Percentiles rank a stretch among this genome's conserved stretches.
phyloP scores from a whole-genome alignment of 2,113 vertebrate genomes.

The Psilopsiagon aurifrons region DNA sequence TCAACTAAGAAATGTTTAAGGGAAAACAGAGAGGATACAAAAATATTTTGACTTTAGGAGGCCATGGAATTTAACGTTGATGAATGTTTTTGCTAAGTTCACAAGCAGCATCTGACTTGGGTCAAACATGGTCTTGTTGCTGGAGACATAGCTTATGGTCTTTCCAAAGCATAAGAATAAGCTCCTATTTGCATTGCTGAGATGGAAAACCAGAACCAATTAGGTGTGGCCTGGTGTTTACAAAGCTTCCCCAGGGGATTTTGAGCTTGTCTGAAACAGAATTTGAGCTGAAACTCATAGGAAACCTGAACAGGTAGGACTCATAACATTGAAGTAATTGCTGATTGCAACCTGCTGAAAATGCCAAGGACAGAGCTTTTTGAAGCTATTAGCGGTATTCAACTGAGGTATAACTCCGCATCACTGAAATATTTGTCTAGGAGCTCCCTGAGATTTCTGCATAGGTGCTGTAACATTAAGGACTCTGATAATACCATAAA shows the following conservation, averaged over 20 bases:
- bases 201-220: neutral
- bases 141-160: neutral
- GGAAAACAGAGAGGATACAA: neutral
- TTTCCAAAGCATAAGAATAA: neutral
- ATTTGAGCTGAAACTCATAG: neutral
- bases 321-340: neutral
- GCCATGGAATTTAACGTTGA: neutral
- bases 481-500: neutral
- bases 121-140: neutral
- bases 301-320: neutral
- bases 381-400: neutral
- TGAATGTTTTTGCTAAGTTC: neutral
- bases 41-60: neutral
- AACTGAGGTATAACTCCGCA: neutral
- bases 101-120: neutral
- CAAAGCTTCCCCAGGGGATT: neutral
- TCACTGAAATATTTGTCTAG: neutral
- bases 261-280: neutral
- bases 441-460: neutral
- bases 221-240: neutral
- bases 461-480: neutral
- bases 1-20: neutral
- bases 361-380: neutral
- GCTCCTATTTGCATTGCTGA: neutral
- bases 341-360: neutral